phyloP scores from a whole-genome alignment of 2,797 vertebrate species.

The Myotis vivesi region DNA sequence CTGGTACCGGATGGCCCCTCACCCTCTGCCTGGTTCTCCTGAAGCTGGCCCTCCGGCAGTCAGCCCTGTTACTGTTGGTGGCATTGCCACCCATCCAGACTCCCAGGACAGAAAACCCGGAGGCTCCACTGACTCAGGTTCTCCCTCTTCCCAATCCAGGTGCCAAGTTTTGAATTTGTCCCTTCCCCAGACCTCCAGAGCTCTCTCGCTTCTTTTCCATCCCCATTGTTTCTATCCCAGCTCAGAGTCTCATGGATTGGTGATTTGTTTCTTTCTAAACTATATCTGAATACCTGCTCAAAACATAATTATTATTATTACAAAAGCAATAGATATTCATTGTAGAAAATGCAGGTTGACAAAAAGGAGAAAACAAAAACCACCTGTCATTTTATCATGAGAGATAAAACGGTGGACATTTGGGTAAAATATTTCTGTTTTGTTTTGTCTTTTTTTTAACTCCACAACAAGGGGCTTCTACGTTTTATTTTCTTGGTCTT shows the following conservation, averaged over 20 bases:
- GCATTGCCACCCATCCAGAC: too few species aligned
- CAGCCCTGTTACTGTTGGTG: not conserved
- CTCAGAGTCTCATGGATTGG: not conserved
- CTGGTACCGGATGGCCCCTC: not conserved
- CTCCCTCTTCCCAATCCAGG: not conserved
- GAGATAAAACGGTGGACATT: not conserved
- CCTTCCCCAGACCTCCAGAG: not conserved
- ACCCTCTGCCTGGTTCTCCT: not conserved
- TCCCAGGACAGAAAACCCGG: not conserved
- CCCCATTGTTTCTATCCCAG: not conserved
- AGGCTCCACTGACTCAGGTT: not conserved
- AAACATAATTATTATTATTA: not conserved
- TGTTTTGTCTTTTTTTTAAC: not conserved
- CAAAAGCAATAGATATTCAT: conserved; percentile 4
- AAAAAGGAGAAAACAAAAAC: not conserved
- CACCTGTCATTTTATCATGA: not conserved
- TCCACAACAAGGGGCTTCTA: not conserved
- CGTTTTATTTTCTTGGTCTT: conserved; percentile 29
- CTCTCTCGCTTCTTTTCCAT: not conserved
- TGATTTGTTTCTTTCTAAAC: conserved; percentile 24
- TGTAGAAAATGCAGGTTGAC: not conserved
- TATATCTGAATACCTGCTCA: not conserved
- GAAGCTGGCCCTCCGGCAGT: not conserved
- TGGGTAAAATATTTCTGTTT: not conserved
- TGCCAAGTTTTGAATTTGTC: not conserved